Percentiles rank a stretch among this genome's conserved stretches.
phyloP scores from a whole-genome alignment of 2,113 vertebrate genomes.

The Neotoma lepida region DNA sequence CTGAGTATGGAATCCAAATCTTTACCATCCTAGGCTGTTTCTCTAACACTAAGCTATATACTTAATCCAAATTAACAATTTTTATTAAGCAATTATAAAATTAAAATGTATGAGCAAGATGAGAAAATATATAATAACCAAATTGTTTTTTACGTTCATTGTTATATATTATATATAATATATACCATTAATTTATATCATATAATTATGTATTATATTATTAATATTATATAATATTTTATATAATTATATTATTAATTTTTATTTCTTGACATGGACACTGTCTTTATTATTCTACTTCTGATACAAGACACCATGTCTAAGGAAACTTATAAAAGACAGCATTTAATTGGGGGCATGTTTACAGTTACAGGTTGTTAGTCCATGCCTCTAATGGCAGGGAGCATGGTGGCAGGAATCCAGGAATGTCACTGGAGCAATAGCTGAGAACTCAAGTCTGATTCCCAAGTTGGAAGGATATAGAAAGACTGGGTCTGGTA shows the following conservation, averaged over 20 bases:
- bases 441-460: not conserved
- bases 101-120: slow-evolving; percentile 15
- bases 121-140: not conserved
- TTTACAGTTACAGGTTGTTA: no score
- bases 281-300: no score
- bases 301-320: no score
- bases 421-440: no score
- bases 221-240: no score
- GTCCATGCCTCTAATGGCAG: no score
- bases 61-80: not conserved
- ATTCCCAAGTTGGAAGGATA: not conserved
- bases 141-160: not conserved
- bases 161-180: no score
- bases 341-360: no score
- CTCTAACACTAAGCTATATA: not conserved
- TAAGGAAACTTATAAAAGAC: no score
- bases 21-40: not conserved
- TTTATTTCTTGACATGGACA: not conserved
- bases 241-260: not conserved
- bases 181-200: no score
- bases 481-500: not conserved
- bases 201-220: no score
- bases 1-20: not conserved
- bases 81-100: slow-evolving; percentile 10
- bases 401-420: no score